phyloP scores from a whole-genome alignment of 2,797 vertebrate genomes.

The Anabacerthia variegaticeps region DNA sequence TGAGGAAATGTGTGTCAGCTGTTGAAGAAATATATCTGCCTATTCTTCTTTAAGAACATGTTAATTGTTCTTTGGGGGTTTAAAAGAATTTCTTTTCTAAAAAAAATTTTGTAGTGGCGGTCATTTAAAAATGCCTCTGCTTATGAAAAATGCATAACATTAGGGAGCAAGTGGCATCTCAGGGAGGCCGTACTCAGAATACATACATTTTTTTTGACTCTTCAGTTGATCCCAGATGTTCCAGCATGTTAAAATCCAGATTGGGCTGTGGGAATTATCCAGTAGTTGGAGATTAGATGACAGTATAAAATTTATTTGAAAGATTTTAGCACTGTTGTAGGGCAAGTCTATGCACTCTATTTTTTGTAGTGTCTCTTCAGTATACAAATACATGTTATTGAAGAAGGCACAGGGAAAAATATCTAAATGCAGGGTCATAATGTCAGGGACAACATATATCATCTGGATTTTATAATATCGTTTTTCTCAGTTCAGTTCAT shows the following conservation, averaged over 20 bases:
- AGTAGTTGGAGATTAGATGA: not conserved
- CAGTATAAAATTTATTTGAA: not conserved
- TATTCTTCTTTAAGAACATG: not conserved
- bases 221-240: not conserved
- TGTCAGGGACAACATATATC: fast-evolving
- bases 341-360: not conserved
- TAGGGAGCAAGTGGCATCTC: not conserved
- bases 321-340: not conserved
- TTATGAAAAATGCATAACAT: not conserved
- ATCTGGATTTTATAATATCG: fast-evolving
- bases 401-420: not conserved
- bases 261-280: not conserved
- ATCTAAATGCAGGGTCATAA: not conserved
- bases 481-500: not conserved
- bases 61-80: not conserved
- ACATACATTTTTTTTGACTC: not conserved
- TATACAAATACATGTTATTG: not conserved
- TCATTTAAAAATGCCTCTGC: not conserved
- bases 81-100: not conserved
- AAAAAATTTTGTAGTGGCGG: not conserved
- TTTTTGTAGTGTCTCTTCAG: not conserved
- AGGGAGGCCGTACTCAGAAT: not conserved
- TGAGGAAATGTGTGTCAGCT: not conserved
- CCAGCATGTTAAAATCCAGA: not conserved
- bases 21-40: not conserved